A percentile compares a stretch with the other conserved stretches of the same genome.
Conservation (phyloP, 2,797 vertebrate genomes). For the Danio tinwini region DNA sequence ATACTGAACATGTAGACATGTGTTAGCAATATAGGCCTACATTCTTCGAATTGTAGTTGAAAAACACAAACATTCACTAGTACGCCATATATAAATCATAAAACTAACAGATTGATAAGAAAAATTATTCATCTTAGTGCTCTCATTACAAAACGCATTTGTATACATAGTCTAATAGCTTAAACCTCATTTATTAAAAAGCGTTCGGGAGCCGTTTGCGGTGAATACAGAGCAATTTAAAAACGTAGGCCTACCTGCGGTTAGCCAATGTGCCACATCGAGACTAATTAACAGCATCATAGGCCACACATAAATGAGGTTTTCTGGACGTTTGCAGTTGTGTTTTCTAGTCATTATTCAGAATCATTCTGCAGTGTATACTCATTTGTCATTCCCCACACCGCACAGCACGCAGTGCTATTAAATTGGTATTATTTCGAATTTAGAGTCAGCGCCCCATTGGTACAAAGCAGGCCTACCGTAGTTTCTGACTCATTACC, state of each 20-base stretch:
- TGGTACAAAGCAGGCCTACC: slow-evolving; percentile 16
- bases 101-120: too few species aligned
- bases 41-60: background rate
- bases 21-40: background rate
- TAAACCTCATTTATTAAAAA: background rate
- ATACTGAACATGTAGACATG: background rate
- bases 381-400: slow-evolving; percentile 44
- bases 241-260: background rate
- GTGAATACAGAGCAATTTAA: background rate
- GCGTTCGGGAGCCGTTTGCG: background rate
- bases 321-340: slow-evolving; percentile 14
- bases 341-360: slow-evolving; percentile 32
- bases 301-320: slow-evolving; percentile 1
- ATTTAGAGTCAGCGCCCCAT: slow-evolving; percentile 27
- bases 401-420: slow-evolving; percentile 10
- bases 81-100: background rate
- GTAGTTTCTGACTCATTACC: slow-evolving; percentile 41
- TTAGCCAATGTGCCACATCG: background rate
- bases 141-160: background rate
- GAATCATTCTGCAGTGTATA: slow-evolving; percentile 21
- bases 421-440: slow-evolving; percentile 36
- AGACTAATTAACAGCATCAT: slow-evolving; percentile 9
- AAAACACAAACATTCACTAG: background rate
- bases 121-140: background rate
- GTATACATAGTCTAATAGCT: background rate